Evolutionary conservation across 2,113 vertebrate species (phyloP).

Genomic region (Corythornis cristatus): DNA sequence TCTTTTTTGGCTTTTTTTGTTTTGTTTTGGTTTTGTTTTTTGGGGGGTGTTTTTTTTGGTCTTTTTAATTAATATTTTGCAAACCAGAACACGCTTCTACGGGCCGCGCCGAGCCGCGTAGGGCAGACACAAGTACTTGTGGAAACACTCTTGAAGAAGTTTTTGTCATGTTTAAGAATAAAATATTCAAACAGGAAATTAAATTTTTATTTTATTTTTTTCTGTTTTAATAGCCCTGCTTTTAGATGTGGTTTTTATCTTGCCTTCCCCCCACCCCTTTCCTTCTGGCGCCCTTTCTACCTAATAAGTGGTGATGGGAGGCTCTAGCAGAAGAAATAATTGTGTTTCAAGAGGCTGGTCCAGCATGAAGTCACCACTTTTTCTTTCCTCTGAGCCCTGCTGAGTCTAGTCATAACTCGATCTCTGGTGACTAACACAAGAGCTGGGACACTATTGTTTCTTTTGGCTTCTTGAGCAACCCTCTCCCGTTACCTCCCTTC

Average conservation of each 20-base stretch:
- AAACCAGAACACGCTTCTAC: conserved; percentile 44
- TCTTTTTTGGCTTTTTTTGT: too few species aligned
- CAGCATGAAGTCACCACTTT: conserved; percentile 54
- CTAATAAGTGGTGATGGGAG: conserved; percentile 35
- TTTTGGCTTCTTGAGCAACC: conserved; percentile 62
- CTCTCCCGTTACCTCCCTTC: conserved; percentile 36
- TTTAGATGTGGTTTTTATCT: neutral
- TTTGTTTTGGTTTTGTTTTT: neutral
- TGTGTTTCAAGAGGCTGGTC: neutral
- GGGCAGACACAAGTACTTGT: conserved; percentile 38
- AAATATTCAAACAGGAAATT: conserved; percentile 49
- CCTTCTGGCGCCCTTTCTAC: conserved; percentile 18
- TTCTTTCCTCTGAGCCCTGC: conserved; percentile 46
- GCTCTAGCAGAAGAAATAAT: neutral
- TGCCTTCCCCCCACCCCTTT: neutral
- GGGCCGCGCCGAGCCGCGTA: conserved; percentile 30
- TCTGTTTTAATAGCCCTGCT: conserved; percentile 23
- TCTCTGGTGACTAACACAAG: conserved; percentile 29
- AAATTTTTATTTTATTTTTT: neutral
- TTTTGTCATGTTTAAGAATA: conserved; percentile 62
- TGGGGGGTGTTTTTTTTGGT: neutral
- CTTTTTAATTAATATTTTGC: conserved; percentile 37
- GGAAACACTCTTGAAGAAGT: conserved; percentile 38
- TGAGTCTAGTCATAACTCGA: conserved; percentile 45
- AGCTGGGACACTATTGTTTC: conserved; percentile 57